Base-by-base conservation (phyloP, 1,140 invertebrate genomes). In the Armadillidium nasatum region DNA sequence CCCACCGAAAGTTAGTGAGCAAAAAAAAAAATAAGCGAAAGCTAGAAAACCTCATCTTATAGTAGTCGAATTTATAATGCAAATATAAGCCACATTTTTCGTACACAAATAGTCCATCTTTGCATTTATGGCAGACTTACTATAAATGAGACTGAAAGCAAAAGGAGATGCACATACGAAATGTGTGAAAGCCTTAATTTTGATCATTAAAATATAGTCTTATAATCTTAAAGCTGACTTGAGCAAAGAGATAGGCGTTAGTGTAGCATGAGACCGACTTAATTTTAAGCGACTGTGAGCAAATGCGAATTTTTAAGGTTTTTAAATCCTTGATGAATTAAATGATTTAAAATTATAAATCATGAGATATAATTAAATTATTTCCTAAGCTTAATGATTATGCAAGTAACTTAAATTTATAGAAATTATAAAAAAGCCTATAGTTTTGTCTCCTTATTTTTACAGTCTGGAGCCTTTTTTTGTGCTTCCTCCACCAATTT, bases 191-290 rank as follows among this genome's bases (percentile, higher is more conserved):
- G 11, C 2, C 50, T 60, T 13, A 60, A 33, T 33, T 33, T 33
- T 33, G 33, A 33, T 33, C 2, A 33, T 33, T 33, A 33, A 33
- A 33, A 60, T 15, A 19, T 3, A 60, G 19, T 4, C 1, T 60
- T 3, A 13, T 60, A 60, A 60, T 60, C 50, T 13, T 19, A 19
- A 60, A 19, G 50, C 50, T 15, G 50, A 60, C n/a, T 13, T 60
- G 19, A 60, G 50, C 50, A 60, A 19, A 60, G 50, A 60, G 50
- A 60, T 3, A 19, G 50, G 50, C 50, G 19, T 60, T 60, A 60
- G 50, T 60, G 50, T 60, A 60, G 50, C 50, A 60, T 60, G 50
- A 60, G 50, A 60, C 50, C 50, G 50, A 60, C 50, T 60, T 60
- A 60, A 60, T 60, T 60, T 60, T 60, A 60, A 60, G 50, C 50